Evolutionary conservation across 2,888 invertebrate species (phyloP), one percentile per base, ranked within the genome.

Genomic region (Torymus texanus): DNA sequence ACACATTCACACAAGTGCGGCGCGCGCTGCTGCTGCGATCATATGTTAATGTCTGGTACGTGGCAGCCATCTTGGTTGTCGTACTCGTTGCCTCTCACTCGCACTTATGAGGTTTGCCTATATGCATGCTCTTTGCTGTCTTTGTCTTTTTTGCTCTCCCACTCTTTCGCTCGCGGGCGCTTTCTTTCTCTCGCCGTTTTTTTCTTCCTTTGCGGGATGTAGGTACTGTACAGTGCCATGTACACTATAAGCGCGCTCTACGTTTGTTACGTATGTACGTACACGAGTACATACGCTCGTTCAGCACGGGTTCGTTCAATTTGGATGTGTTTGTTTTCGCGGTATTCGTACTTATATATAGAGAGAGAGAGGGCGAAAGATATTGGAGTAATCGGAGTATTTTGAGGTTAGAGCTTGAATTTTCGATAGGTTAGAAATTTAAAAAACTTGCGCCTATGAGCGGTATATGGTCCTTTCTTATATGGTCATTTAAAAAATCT

Each of bases 61-160:
- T 84, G 85, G 85, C 88, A 83, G 87, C 88, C 88, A 88, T 88
- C 85, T 88, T 88, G 85, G 16, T 56, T 67, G 16, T 18, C 16
- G n/a, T 66, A 24, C 78, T 51, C 50, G 21, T 74, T 78, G 61
- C n/a, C 21, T 5, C 77, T 18, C 16, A 18, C 21, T 41, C 14
- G 14, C 55, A n/a, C 14, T 21, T 56, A 5, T 24, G 24, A 0
- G 16, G 58, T 0, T 29, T 21, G 1, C 1, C 51, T 21, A 21
- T 21, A 41, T 18, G 0, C 29, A 14, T 58, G 58, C 1, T 56
- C 18, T 18, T 16, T 21, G 18, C 14, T n/a, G 14, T 58, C 21
- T 50, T 11, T 66, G 50, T 56, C 41, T 13, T 21, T 21, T 41
- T 8, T 41, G 41, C 41, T 41, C 41, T 41, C 41, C 41, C 8